These are phyloP conservation scores for Danaus chrysippus DNA, from an alignment of 2,888 invertebrate genomes.

Conservation along the genomic window DNA sequence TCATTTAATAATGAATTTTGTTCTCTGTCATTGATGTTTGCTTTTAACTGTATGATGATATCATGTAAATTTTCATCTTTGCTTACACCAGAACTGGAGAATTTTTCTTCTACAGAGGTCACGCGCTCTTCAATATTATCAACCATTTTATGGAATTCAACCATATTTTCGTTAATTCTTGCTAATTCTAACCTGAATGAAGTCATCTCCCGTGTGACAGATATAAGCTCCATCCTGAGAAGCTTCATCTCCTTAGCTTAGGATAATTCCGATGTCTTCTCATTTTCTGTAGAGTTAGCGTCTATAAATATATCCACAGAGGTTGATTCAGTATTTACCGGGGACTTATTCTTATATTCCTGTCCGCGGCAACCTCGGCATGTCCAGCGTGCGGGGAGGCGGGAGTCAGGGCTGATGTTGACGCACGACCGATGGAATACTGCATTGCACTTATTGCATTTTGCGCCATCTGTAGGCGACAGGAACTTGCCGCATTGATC, in stretches of 20 bases:
- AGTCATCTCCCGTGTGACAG: background rate
- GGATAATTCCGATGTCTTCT: background rate
- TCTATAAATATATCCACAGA: background rate
- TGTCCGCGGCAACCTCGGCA: background rate
- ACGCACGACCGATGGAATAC: constrained; percentile 7
- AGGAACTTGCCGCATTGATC: constrained; percentile 10
- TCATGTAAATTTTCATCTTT: background rate
- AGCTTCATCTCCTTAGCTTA: background rate
- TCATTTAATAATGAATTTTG: background rate
- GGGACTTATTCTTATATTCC: constrained; percentile 5
- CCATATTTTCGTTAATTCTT: background rate
- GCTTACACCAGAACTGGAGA: too few species aligned
- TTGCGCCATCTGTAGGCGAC: constrained; percentile 10
- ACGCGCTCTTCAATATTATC: background rate
- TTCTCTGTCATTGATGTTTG: background rate
- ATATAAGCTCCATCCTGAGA: too few species aligned
- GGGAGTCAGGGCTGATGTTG: constrained; percentile 9
- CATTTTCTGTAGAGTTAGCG: background rate
- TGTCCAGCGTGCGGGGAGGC: constrained; percentile 8
- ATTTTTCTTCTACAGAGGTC: background rate
- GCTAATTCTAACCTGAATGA: background rate
- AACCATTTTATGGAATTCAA: background rate
- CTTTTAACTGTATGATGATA: background rate
- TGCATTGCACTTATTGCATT: constrained; percentile 3
- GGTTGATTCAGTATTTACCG: background rate